Percentiles rank a stretch among this genome's conserved stretches.
These are phyloP conservation scores for Crypturellus tataupa DNA, from an alignment of 2,797 vertebrate genomes.

Conservation along the genomic window DNA sequence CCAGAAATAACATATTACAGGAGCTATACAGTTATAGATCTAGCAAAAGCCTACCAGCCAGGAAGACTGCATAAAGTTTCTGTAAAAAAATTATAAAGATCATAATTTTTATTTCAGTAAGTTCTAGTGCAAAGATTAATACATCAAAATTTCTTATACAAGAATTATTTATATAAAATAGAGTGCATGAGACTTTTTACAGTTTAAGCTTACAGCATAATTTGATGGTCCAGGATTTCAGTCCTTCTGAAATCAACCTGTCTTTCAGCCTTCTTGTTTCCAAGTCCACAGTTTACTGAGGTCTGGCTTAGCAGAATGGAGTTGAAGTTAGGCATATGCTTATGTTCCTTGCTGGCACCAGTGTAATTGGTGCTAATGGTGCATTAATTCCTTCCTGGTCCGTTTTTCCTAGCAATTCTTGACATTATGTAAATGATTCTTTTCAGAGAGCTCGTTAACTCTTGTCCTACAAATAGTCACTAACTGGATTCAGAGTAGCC, in stretches of 20 bases:
- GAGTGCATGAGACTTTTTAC: background rate
- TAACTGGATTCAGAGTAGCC: background rate
- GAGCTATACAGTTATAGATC: background rate
- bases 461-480: background rate
- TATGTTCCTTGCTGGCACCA: background rate
- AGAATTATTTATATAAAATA: background rate
- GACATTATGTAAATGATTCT: background rate
- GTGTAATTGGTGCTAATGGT: rapidly evolving
- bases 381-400: background rate
- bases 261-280: background rate
- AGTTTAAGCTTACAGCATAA: background rate
- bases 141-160: background rate
- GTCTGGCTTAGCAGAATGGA: background rate
- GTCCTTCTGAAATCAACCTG: too few species aligned
- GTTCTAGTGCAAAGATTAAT: background rate
- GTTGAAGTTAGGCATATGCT: background rate
- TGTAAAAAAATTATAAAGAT: background rate
- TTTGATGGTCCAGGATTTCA: background rate
- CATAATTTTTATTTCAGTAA: background rate
- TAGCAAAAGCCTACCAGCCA: background rate
- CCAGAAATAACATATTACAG: background rate
- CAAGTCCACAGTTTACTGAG: background rate
- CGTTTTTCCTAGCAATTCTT: background rate
- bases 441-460: background rate
- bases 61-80: background rate